Percentiles rank a stretch among this genome's conserved stretches.
phyloP scores from a whole-genome alignment of 2,888 invertebrate genomes.

The Patella ulyssiponensis region DNA sequence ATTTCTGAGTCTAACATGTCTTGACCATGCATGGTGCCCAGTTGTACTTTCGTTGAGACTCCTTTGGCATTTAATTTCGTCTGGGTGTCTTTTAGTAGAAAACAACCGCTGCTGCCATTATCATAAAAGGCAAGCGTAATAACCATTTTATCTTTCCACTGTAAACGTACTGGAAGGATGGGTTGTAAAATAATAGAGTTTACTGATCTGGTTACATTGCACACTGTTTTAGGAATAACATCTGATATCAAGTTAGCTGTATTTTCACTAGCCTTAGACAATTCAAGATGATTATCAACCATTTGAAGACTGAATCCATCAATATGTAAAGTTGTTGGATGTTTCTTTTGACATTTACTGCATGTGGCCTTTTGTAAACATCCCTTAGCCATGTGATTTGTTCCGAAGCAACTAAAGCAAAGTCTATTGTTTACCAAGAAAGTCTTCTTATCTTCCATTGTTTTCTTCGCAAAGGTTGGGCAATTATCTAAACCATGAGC shows the following conservation, averaged over 20 bases:
- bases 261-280: no score
- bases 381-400: not conserved
- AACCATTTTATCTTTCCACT: not conserved
- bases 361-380: not conserved
- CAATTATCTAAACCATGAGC: conserved; percentile 9
- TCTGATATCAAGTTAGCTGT: no score
- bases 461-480: not conserved
- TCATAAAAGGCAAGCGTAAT: conserved; percentile 27
- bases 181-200: no score
- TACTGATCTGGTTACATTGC: no score
- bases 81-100: conserved; percentile 10
- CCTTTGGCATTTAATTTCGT: conserved; percentile 5
- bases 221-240: no score
- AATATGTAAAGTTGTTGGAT: not conserved
- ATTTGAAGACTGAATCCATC: no score
- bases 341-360: not conserved
- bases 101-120: conserved; percentile 17
- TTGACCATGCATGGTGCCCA: conserved; percentile 21
- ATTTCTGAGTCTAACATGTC: not conserved
- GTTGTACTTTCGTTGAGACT: not conserved
- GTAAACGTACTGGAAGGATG: no score
- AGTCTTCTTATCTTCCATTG: not conserved
- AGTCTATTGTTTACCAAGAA: not conserved
- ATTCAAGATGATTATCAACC: no score
- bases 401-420: conserved; percentile 11